Conservation (phyloP, 2,113 vertebrate genomes). For the Excalfactoria chinensis region DNA sequence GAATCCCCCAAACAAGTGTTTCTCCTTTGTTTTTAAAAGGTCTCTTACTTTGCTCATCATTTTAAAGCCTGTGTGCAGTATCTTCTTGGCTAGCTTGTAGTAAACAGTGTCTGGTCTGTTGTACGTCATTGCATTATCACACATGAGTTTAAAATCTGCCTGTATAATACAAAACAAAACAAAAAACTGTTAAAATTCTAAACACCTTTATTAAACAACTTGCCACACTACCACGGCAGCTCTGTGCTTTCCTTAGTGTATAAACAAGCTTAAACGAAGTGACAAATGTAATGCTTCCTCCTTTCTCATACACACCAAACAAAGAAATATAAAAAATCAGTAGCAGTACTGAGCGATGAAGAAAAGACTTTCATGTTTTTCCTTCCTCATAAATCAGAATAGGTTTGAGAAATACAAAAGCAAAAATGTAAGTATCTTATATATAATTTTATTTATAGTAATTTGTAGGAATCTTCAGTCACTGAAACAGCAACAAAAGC, state of each 20-base stretch:
- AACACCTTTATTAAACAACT: background rate
- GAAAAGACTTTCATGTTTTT: background rate
- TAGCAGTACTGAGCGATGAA: rapidly evolving
- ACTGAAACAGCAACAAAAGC: background rate
- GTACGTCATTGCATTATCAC: constrained; percentile 99
- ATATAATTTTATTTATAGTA: background rate
- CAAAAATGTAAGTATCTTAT: background rate
- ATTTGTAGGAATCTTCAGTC: background rate
- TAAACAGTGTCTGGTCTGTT: constrained; percentile 98
- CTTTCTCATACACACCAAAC: background rate
- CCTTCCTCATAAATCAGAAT: background rate
- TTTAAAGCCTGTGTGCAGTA: constrained; percentile 98
- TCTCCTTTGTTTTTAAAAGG: background rate
- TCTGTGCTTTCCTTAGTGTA: background rate
- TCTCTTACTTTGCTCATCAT: constrained; percentile 99
- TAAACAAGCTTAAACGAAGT: background rate
- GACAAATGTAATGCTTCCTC: background rate
- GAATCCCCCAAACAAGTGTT: background rate
- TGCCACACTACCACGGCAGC: background rate
- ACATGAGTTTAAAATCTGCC: constrained; percentile 99
- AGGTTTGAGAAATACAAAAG: background rate
- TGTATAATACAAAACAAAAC: constrained; percentile 68
- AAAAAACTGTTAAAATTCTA: background rate
- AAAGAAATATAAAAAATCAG: background rate
- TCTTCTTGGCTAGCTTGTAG: constrained; percentile 98